These are phyloP conservation scores for Mobula hypostoma DNA, from an alignment of 2,113 vertebrate genomes.

Conservation along the genomic window DNA sequence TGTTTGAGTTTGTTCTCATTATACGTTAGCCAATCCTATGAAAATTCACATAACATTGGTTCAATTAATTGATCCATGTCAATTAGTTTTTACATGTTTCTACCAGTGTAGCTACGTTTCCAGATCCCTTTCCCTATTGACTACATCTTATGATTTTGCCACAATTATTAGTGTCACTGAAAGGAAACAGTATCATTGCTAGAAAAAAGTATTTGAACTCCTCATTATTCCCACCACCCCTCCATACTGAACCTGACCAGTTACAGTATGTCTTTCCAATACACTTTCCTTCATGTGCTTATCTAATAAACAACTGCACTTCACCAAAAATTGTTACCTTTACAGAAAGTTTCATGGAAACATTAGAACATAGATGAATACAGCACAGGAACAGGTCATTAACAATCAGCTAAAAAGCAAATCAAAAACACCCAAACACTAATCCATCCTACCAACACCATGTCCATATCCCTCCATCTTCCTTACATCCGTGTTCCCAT, in stretches of 20 bases:
- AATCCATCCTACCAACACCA: too few relatives aligned
- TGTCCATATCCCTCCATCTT: too few relatives aligned
- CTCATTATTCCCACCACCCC: neutral
- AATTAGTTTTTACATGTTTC: neutral
- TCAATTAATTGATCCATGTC: neutral
- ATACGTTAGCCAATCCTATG: neutral
- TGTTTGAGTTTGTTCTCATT: neutral
- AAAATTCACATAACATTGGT: neutral
- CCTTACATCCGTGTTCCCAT: too few relatives aligned
- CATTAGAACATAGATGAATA: too few relatives aligned
- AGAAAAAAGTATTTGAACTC: neutral
- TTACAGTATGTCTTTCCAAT: neutral
- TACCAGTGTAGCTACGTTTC: neutral
- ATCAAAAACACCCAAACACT: too few relatives aligned
- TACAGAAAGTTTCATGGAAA: too few relatives aligned
- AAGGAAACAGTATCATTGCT: neutral
- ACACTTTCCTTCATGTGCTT: neutral
- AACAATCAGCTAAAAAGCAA: too few relatives aligned
- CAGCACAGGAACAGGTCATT: too few relatives aligned
- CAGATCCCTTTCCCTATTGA: neutral
- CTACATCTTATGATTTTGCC: slow-evolving; percentile 6
- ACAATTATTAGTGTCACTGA: neutral
- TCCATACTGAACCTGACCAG: neutral
- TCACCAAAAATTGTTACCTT: too few relatives aligned
- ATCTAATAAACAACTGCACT: neutral